Evolutionary conservation across 2,797 vertebrate species (phyloP).

Genomic region (Ctenopoma multispine): DNA sequence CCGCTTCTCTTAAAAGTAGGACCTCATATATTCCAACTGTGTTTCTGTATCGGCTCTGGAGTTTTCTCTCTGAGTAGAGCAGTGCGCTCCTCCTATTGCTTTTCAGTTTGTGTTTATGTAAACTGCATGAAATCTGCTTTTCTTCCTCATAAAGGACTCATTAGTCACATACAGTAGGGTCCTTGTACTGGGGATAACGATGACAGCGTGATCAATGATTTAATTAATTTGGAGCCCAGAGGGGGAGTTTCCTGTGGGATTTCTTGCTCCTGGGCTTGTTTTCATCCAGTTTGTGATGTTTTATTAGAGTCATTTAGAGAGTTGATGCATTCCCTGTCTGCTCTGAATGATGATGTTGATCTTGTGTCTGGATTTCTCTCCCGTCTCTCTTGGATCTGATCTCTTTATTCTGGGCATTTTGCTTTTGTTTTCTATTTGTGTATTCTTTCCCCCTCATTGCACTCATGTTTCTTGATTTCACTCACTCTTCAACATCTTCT

Average conservation of each 20-base stretch:
- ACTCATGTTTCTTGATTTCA: slow-evolving; percentile 8
- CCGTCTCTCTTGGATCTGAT: slow-evolving; percentile 25
- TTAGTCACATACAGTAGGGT: slow-evolving; percentile 48
- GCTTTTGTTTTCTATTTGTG: neutral
- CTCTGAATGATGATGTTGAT: slow-evolving; percentile 39
- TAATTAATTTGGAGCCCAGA: slow-evolving; percentile 52
- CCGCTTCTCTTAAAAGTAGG: too few species aligned
- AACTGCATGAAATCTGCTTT: slow-evolving; percentile 27
- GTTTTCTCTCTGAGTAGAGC: neutral
- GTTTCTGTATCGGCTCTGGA: neutral
- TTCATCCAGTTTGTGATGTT: slow-evolving; percentile 19
- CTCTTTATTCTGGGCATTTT: slow-evolving; percentile 7
- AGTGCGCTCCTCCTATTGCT: neutral
- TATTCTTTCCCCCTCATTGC: neutral
- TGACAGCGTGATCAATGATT: slow-evolving; percentile 57
- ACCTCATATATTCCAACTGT: neutral
- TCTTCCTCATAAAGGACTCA: slow-evolving; percentile 41
- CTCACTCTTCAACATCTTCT: neutral
- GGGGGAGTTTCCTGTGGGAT: slow-evolving; percentile 43
- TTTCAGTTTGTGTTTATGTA: neutral
- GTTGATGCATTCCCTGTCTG: slow-evolving; percentile 26
- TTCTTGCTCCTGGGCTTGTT: slow-evolving; percentile 40
- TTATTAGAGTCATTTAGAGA: slow-evolving; percentile 16
- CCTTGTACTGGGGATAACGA: slow-evolving; percentile 38
- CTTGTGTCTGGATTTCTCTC: slow-evolving; percentile 21